Conservation (phyloP, 35 echinoderm and acorn worm species). For the Ptychodera flava region DNA sequence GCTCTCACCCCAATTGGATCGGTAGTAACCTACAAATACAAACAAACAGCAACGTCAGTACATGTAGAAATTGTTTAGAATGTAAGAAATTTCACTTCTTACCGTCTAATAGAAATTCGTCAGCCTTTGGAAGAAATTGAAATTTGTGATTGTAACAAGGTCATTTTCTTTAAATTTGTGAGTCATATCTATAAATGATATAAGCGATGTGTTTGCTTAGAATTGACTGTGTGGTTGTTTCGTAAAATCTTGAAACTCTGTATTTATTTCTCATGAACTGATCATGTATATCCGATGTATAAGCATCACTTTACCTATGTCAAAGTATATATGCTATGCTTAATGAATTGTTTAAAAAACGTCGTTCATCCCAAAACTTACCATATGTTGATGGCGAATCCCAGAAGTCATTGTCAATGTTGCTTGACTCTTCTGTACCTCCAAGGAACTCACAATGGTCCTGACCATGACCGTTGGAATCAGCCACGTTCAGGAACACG, state of each 20-base stretch:
- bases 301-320: not conserved
- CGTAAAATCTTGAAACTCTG: no score
- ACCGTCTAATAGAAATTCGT: no score
- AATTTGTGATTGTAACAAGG: not conserved
- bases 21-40: slow-evolving; percentile 12
- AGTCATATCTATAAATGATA: no score
- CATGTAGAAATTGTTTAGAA: not conserved
- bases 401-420: slow-evolving; percentile 50
- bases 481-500: slow-evolving; percentile 58
- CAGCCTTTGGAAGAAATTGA: no score
- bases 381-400: slow-evolving; percentile 23
- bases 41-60: not conserved
- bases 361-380: no score
- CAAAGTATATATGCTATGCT: not conserved
- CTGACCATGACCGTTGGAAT: slow-evolving; percentile 48
- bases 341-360: no score
- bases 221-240: no score
- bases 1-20: slow-evolving; percentile 17
- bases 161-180: not conserved
- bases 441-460: slow-evolving; percentile 84
- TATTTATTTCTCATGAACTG: no score
- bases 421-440: not conserved
- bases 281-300: no score
- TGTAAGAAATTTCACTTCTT: no score
- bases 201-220: no score